These are phyloP conservation scores for Habropoda laboriosa DNA, from an alignment of 1,140 invertebrate species.

Conservation along the genomic window DNA sequence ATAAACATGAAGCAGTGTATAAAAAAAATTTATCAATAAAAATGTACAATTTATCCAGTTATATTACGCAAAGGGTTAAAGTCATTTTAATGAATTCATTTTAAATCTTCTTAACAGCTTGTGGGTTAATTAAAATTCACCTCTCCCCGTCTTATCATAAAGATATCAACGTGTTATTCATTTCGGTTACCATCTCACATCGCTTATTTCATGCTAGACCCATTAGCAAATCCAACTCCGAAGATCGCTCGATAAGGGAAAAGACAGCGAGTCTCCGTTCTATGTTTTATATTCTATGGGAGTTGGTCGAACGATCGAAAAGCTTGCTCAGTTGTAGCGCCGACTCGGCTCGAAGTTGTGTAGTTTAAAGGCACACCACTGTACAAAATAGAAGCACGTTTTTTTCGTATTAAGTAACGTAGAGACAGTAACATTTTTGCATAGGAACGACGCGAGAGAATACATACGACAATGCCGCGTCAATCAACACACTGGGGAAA, in stretches of 20 bases:
- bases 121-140: background rate
- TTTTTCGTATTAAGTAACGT: slow-evolving; percentile 67
- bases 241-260: slow-evolving; percentile 21
- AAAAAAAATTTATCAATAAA: background rate
- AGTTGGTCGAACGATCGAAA: slow-evolving; percentile 78
- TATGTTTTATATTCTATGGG: slow-evolving; percentile 33
- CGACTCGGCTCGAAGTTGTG: slow-evolving; percentile 80
- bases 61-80: background rate
- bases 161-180: background rate
- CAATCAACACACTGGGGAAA: slow-evolving; percentile 75
- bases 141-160: background rate
- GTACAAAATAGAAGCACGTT: slow-evolving; percentile 81
- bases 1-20: background rate
- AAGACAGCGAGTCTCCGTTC: slow-evolving; percentile 33
- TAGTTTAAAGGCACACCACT: slow-evolving; percentile 80
- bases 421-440: slow-evolving; percentile 50
- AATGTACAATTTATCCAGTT: no score
- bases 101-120: no score
- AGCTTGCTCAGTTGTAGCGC: slow-evolving; percentile 79
- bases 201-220: background rate
- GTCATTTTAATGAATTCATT: background rate
- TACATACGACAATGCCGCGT: slow-evolving; percentile 67
- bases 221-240: slow-evolving; percentile 25
- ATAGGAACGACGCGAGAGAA: slow-evolving; percentile 33
- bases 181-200: background rate